Evolutionary conservation across 2,888 invertebrate genomes (phyloP), one percentile per base, ranked within the genome.

Genomic region (Nomada ruficornis): DNA sequence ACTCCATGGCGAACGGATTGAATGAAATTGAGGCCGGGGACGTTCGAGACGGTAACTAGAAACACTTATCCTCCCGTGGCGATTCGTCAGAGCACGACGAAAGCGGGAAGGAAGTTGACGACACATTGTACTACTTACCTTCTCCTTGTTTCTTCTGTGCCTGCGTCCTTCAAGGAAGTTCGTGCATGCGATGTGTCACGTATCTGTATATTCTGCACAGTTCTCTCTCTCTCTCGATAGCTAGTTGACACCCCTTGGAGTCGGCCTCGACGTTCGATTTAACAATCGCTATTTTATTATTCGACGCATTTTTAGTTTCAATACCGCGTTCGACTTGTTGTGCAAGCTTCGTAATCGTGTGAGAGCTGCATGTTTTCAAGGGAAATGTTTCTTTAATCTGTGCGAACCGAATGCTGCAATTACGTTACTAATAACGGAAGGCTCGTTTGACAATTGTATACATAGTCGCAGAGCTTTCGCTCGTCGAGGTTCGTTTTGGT

Each of bases 21-120:
- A 97, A 96, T 57, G 98, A 98, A 95, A 98, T 99, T 86, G 98
- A 98, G 95, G 98, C 98, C 47, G 98, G 98, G 11, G 98, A 98
- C 94, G 95, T 98, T 85, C 95, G 98, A 94, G 98, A 98, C 94
- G 98, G 98, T 98, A 95, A 95, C 95, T 87, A 82, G 50, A 73
- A 42, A 55, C 26, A 50, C 50, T 10, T 54, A 59, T 11, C 63
- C 18, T 3, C 29, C 47, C 13, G 42, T 18, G 57, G 5, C 15
- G 9, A 20, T 52, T 23, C 50, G 50, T 70, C 47, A 7, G 26
- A 20, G 5, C 47, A 15, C 9, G 44, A 47, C 7, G 64, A 64
- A 20, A 20, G 23, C 20, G 54, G 64, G 23, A 65, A 50, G 54
- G 29, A 36, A 60, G 23, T 42, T 20, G 20, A 67, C 20, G 44